phyloP scores from a whole-genome alignment of 2,797 vertebrate genomes.

The Petrocephalus sullivani region DNA sequence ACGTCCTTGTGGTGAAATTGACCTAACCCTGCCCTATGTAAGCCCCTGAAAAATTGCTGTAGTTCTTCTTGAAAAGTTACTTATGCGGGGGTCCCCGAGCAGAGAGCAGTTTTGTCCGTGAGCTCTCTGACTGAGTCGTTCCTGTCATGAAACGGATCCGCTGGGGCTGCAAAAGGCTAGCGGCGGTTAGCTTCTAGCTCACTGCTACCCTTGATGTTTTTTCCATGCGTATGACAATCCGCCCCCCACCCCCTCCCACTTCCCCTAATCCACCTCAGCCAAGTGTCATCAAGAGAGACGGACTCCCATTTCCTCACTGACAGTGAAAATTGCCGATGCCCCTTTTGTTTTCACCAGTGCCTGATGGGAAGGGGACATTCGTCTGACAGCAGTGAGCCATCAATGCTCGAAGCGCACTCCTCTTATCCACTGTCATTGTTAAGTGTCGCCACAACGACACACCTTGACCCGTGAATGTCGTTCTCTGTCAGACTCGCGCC shows the following conservation, averaged over 20 bases:
- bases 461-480: neutral
- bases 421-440: neutral
- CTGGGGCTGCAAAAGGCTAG: neutral
- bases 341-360: neutral
- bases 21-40: neutral
- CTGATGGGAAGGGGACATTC: constrained; percentile 5
- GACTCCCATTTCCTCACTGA: neutral
- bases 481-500: neutral
- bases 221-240: neutral
- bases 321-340: neutral
- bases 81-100: neutral
- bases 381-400: neutral
- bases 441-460: neutral
- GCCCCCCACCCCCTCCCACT: neutral
- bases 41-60: neutral
- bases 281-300: neutral
- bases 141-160: neutral
- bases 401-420: neutral
- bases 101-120: neutral
- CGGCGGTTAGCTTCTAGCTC: neutral
- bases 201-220: neutral
- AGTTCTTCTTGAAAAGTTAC: neutral
- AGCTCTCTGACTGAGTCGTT: neutral
- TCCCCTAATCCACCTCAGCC: neutral
- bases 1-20: neutral